Percentiles rank a stretch among this genome's conserved stretches.
phyloP scores from a whole-genome alignment of 1,140 invertebrate genomes.

The Globodera ellingtonae region DNA sequence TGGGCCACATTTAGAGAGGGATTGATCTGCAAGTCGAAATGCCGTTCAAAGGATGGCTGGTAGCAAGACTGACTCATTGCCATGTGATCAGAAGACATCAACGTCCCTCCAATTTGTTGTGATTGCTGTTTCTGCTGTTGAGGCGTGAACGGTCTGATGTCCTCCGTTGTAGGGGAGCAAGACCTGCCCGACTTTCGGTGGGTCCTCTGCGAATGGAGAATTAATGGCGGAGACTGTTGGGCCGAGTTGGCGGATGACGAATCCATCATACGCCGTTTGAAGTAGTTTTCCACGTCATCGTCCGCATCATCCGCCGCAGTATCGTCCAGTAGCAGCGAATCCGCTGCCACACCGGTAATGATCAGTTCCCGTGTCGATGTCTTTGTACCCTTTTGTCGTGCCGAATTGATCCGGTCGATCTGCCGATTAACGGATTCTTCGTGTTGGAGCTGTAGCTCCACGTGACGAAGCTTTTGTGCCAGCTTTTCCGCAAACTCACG shows the following conservation, averaged over 20 bases:
- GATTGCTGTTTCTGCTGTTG: no score
- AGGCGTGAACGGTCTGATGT: neutral
- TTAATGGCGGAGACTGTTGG: constrained; percentile 20
- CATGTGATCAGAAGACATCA: no score
- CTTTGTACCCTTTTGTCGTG: constrained; percentile 22
- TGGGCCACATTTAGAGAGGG: neutral
- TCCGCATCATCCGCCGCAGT: constrained; percentile 23
- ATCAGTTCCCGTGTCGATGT: constrained; percentile 31
- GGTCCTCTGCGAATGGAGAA: constrained; percentile 22
- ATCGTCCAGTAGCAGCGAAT: neutral
- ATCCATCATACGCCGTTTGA: constrained; percentile 21
- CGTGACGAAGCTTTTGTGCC: constrained; percentile 35
- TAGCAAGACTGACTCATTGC: constrained; percentile 19
- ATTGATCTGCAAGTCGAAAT: neutral
- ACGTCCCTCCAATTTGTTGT: no score
- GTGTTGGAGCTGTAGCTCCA: constrained; percentile 21
- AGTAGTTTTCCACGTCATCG: constrained; percentile 32
- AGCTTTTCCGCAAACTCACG: constrained; percentile 42
- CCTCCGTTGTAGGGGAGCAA: constrained; percentile 3
- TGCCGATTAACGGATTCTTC: constrained; percentile 27
- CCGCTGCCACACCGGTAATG: neutral
- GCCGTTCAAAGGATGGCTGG: neutral
- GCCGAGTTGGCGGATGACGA: constrained; percentile 25
- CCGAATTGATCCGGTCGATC: constrained; percentile 24
- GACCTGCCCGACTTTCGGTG: constrained; percentile 9